A percentile compares a stretch with the other conserved stretches of the same genome.
phyloP scores from a whole-genome alignment of 2,888 invertebrate genomes.

The Philonicus albiceps region DNA sequence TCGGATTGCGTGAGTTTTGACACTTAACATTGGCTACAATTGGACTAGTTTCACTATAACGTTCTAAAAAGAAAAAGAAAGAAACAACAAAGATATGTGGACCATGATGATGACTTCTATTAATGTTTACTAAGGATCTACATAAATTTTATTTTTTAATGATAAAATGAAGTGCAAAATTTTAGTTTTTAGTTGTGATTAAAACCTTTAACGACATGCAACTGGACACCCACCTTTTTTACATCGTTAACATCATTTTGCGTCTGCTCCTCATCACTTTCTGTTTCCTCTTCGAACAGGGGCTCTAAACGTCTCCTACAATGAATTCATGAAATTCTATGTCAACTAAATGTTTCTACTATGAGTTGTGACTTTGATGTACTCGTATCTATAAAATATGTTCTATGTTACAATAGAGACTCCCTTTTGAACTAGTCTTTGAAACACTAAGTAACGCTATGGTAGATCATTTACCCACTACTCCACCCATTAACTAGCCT shows the following conservation, averaged over 20 bases:
- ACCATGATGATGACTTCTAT: constrained; percentile 48
- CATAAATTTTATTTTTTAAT: background rate
- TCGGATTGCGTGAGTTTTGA: constrained; percentile 26
- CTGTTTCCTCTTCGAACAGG: constrained; percentile 83
- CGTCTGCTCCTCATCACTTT: constrained; percentile 67
- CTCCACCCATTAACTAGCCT: background rate
- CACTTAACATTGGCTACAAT: constrained; percentile 51
- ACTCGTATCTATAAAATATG: background rate
- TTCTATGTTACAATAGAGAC: background rate
- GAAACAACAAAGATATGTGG: constrained; percentile 50
- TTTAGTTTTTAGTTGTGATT: background rate
- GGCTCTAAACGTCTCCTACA: constrained; percentile 80
- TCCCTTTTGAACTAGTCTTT: background rate
- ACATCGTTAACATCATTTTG: constrained; percentile 62
- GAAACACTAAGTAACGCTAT: background rate
- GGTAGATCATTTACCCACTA: background rate
- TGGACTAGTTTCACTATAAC: constrained; percentile 63
- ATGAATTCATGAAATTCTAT: constrained; percentile 51
- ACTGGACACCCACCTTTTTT: constrained; percentile 47
- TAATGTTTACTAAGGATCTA: background rate
- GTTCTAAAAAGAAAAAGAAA: constrained; percentile 57
- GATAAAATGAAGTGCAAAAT: background rate
- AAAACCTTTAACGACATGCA: constrained; percentile 38
- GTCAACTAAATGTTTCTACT: constrained; percentile 13
- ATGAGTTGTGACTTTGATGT: background rate